Evolutionary conservation across 1,140 invertebrate genomes (phyloP).

Genomic region (Paracyclopina nana): DNA sequence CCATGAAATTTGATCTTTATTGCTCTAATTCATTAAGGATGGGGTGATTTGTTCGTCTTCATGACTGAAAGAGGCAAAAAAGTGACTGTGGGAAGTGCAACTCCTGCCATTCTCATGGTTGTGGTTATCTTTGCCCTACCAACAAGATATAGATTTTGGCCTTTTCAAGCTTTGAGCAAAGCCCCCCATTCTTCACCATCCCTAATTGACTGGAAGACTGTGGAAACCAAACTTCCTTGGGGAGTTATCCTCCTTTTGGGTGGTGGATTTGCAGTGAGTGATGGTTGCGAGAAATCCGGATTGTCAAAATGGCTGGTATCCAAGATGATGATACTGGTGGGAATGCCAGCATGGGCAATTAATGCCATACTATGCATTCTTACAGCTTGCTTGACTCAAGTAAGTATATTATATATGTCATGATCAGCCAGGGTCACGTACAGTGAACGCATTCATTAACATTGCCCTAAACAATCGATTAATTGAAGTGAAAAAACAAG

Average conservation of each 20-base stretch:
- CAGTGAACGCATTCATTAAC: too few species aligned
- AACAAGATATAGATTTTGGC: slow-evolving; percentile 34
- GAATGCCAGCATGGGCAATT: slow-evolving; percentile 22
- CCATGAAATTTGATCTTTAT: too few species aligned
- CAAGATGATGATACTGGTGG: slow-evolving; percentile 27
- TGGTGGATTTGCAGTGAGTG: slow-evolving; percentile 66
- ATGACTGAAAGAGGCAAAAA: not conserved
- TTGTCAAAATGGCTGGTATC: slow-evolving; percentile 48
- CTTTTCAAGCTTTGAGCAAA: too few species aligned
- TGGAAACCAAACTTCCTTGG: slow-evolving; percentile 3
- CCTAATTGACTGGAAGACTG: not conserved
- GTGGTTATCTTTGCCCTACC: slow-evolving; percentile 60
- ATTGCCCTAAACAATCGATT: too few species aligned
- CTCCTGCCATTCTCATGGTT: slow-evolving; percentile 54
- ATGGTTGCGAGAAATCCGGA: slow-evolving; percentile 49
- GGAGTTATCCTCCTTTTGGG: slow-evolving; percentile 26
- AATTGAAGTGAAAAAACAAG: not conserved
- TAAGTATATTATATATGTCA: too few species aligned
- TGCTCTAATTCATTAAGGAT: slow-evolving; percentile 33
- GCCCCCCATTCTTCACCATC: not conserved
- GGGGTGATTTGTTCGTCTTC: slow-evolving; percentile 23
- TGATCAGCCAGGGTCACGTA: too few species aligned
- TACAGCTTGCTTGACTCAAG: too few species aligned
- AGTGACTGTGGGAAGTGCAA: slow-evolving; percentile 41
- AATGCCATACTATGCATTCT: too few species aligned